Percentiles rank a stretch among this genome's conserved stretches.
Evolutionary conservation across 2,113 vertebrate genomes (phyloP).

Genomic region (Trachemys scripta): DNA sequence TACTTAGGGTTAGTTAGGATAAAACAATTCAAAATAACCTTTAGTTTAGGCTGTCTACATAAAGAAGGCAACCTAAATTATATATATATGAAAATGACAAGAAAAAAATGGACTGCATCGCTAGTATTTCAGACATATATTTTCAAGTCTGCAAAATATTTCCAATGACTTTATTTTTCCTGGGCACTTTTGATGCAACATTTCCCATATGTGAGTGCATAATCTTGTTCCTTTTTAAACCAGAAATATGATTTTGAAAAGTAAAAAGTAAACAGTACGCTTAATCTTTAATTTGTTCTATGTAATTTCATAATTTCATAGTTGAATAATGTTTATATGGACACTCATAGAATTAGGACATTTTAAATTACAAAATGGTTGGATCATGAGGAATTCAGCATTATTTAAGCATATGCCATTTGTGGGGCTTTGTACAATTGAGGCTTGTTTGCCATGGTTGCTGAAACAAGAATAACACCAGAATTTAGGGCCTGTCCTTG

Average conservation of each 20-base stretch:
- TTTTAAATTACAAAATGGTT: not conserved
- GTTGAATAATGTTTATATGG: not conserved
- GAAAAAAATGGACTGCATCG: not conserved
- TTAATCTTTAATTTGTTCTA: not conserved
- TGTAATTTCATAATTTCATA: not conserved
- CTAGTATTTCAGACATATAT: not conserved
- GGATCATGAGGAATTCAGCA: not conserved
- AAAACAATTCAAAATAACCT: slow-evolving; percentile 24
- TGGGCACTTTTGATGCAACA: rapidly evolving
- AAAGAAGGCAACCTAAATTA: not conserved
- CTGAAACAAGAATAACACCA: not conserved
- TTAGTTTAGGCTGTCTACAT: not conserved
- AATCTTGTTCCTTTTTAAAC: not conserved
- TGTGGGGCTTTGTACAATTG: not conserved
- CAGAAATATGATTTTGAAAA: not conserved
- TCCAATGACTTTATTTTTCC: not conserved
- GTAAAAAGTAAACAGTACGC: not conserved
- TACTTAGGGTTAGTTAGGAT: slow-evolving; percentile 46
- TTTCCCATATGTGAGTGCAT: not conserved
- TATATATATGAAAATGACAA: not conserved
- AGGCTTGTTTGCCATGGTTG: not conserved
- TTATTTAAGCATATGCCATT: not conserved
- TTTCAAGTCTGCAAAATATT: not conserved
- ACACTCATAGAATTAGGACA: not conserved
- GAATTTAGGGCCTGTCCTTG: slow-evolving; percentile 28